Percentiles rank a stretch among this genome's conserved stretches.
Conservation (phyloP, 2,888 invertebrate species). For the Chrysolina haemoptera region DNA sequence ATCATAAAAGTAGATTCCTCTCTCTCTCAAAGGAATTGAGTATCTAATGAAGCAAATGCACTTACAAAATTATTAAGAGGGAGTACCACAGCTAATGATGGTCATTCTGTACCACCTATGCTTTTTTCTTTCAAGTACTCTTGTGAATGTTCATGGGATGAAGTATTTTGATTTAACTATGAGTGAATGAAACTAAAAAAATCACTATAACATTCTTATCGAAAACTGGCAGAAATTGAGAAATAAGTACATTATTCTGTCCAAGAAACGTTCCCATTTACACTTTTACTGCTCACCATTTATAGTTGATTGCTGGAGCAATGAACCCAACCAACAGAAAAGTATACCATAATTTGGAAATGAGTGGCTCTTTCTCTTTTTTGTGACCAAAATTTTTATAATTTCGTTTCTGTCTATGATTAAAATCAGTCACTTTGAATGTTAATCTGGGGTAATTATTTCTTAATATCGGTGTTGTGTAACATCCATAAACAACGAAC, state of each 20-base stretch:
- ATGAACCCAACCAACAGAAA: conserved; percentile 67
- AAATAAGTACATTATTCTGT: background rate
- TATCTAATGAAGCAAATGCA: too few species aligned
- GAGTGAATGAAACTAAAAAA: too few species aligned
- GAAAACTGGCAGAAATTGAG: background rate
- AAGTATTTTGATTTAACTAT: too few species aligned
- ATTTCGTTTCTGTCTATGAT: conserved; percentile 61
- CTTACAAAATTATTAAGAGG: too few species aligned
- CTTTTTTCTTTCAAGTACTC: too few species aligned
- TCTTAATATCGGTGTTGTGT: conserved; percentile 31
- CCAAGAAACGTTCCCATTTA: too few species aligned
- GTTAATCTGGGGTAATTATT: conserved; percentile 27
- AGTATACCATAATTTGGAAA: conserved; percentile 69
- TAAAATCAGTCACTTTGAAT: conserved; percentile 24
- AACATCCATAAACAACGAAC: conserved; percentile 27
- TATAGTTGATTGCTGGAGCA: conserved; percentile 67
- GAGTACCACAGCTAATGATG: too few species aligned
- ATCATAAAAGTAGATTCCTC: too few species aligned
- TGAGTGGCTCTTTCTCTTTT: conserved; percentile 64
- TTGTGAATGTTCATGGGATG: too few species aligned
- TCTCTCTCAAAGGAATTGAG: too few species aligned
- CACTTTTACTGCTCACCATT: conserved; percentile 67
- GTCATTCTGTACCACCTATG: too few species aligned
- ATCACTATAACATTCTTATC: background rate
- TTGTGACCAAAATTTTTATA: conserved; percentile 75